A percentile compares a stretch with the other conserved stretches of the same genome.
phyloP scores from a whole-genome alignment of 2,797 vertebrate genomes.

The Agapornis canus region DNA sequence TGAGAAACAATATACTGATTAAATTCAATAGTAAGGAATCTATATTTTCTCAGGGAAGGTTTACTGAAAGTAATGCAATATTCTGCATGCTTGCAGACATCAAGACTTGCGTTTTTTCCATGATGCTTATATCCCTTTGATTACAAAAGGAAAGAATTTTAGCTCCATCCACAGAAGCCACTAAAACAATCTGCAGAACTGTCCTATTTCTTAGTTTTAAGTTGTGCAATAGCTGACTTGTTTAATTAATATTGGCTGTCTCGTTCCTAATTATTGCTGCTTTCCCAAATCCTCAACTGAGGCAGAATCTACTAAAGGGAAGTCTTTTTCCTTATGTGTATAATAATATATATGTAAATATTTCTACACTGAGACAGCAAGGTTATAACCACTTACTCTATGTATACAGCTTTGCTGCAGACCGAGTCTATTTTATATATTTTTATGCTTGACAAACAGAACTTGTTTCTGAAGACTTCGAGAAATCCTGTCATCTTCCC shows the following conservation, averaged over 20 bases:
- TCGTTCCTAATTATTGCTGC: background rate
- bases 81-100: background rate
- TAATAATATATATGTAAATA: background rate
- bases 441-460: background rate
- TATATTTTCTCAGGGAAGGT: background rate
- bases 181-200: background rate
- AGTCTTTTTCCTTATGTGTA: background rate
- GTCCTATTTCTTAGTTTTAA: background rate
- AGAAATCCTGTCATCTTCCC: background rate
- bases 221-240: background rate
- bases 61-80: background rate
- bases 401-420: background rate
- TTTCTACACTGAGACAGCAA: background rate
- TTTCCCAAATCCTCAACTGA: background rate
- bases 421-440: background rate
- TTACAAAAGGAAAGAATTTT: background rate
- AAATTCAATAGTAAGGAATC: background rate
- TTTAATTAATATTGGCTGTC: background rate
- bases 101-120: background rate
- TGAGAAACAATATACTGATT: background rate
- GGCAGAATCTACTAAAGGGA: background rate
- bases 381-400: background rate
- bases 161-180: background rate
- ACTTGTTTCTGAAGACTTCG: background rate
- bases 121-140: background rate